Conservation (phyloP, 2,888 invertebrate species). For the Sarcophaga carnaria region DNA sequence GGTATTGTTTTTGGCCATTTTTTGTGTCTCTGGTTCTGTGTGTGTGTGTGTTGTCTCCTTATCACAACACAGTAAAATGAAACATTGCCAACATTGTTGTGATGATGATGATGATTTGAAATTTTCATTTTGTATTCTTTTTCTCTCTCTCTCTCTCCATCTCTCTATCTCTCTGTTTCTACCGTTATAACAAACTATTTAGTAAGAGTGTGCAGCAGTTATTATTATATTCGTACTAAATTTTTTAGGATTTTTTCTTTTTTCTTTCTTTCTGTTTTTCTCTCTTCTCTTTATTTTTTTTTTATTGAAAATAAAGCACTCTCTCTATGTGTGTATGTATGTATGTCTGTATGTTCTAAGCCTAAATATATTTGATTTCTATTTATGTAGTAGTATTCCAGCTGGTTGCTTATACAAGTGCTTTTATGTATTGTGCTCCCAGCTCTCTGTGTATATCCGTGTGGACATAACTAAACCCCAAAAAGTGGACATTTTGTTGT, state of each 20-base stretch:
- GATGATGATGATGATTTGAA: conserved; percentile 40
- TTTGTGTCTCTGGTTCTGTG: conserved; percentile 18
- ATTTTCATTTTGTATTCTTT: conserved; percentile 17
- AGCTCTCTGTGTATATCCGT: conserved; percentile 21
- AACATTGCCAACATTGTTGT: conserved; percentile 65
- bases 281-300: background rate
- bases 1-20: conserved; percentile 56
- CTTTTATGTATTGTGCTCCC: background rate
- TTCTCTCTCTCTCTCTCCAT: too few species aligned
- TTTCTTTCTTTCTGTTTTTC: conserved; percentile 1
- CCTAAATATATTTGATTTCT: conserved; percentile 38
- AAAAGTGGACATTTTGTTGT: conserved; percentile 51
- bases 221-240: conserved; percentile 16
- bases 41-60: conserved; percentile 10
- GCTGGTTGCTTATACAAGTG: too few species aligned
- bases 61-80: conserved; percentile 50
- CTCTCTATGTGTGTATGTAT: too few species aligned
- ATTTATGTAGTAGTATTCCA: conserved; percentile 17
- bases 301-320: too few species aligned
- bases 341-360: conserved; percentile 9
- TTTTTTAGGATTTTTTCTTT: background rate
- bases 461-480: conserved; percentile 37
- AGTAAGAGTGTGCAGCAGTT: conserved; percentile 46
- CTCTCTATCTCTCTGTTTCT: background rate
- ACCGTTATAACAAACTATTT: background rate